These are phyloP conservation scores for Diuraphis noxia DNA, from an alignment of 1,140 invertebrate species.

Conservation along the genomic window DNA sequence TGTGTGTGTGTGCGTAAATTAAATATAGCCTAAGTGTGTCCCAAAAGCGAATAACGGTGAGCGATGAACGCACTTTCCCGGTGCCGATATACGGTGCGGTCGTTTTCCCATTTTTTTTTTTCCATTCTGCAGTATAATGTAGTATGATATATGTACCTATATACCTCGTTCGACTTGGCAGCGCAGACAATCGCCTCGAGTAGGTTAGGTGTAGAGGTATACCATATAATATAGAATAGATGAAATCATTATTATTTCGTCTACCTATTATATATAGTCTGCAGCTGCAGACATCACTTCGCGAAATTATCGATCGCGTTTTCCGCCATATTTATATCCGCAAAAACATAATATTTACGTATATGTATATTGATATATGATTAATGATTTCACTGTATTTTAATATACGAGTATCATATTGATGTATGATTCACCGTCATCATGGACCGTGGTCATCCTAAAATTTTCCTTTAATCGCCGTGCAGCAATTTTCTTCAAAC, in stretches of 20 bases:
- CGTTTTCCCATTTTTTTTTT: neutral
- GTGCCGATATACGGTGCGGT: neutral
- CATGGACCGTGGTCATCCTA: too few relatives aligned
- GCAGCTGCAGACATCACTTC: neutral
- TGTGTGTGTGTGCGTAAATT: neutral
- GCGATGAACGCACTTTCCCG: neutral
- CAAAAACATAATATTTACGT: neutral
- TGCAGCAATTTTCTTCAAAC: too few relatives aligned
- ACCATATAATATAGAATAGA: too few relatives aligned
- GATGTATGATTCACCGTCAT: too few relatives aligned
- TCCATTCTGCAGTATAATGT: neutral
- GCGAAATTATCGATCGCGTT: neutral
- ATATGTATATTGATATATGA: neutral
- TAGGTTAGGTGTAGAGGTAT: too few relatives aligned
- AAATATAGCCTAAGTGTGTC: neutral
- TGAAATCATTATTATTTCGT: too few relatives aligned
- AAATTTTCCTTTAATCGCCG: too few relatives aligned
- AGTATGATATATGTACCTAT: too few relatives aligned
- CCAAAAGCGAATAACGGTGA: slow-evolving; percentile 27
- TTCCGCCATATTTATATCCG: neutral
- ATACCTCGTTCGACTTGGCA: neutral
- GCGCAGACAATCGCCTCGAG: neutral
- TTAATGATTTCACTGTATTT: too few relatives aligned
- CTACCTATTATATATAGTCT: too few relatives aligned
- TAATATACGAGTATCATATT: too few relatives aligned